Evolutionary conservation across 2,888 invertebrate species (phyloP).

Genomic region (Platynereis dumerilii): DNA sequence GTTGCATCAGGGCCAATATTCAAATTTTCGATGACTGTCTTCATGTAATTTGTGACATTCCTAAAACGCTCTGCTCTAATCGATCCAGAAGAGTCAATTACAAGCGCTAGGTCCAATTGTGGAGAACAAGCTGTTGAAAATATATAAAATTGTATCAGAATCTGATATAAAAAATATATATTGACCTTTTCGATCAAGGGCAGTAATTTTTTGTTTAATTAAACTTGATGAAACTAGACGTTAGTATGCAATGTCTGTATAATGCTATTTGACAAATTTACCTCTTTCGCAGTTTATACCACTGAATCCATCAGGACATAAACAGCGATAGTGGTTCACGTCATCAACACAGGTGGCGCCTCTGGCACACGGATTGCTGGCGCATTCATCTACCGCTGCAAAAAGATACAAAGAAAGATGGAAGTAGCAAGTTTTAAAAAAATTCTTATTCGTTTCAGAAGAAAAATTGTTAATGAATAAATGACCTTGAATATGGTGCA

Average conservation of each 20-base stretch:
- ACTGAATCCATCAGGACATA: slow-evolving; percentile 10
- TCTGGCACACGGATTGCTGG: slow-evolving; percentile 10
- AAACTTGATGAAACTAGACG: too few species aligned
- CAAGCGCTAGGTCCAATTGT: slow-evolving; percentile 6
- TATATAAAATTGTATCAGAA: too few species aligned
- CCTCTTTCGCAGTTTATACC: slow-evolving; percentile 17
- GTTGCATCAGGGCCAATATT: not conserved
- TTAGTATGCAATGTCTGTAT: too few species aligned
- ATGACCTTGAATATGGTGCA: too few species aligned
- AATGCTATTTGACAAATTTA: too few species aligned
- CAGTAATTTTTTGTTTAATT: too few species aligned
- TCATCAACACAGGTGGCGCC: slow-evolving; percentile 16
- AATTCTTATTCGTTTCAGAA: too few species aligned
- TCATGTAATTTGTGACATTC: slow-evolving; percentile 8
- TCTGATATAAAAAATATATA: too few species aligned
- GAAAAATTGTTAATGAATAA: too few species aligned
- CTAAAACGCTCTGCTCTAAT: slow-evolving; percentile 12
- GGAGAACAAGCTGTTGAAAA: slow-evolving; percentile 10
- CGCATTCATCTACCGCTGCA: slow-evolving; percentile 16
- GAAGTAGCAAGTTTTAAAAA: too few species aligned
- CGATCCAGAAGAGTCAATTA: slow-evolving; percentile 13
- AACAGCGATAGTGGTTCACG: slow-evolving; percentile 12
- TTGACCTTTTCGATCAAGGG: too few species aligned
- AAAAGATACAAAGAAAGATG: too few species aligned
- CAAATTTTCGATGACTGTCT: not conserved